Conservation (phyloP, 1,140 invertebrate species). For the Procambarus virginalis region DNA sequence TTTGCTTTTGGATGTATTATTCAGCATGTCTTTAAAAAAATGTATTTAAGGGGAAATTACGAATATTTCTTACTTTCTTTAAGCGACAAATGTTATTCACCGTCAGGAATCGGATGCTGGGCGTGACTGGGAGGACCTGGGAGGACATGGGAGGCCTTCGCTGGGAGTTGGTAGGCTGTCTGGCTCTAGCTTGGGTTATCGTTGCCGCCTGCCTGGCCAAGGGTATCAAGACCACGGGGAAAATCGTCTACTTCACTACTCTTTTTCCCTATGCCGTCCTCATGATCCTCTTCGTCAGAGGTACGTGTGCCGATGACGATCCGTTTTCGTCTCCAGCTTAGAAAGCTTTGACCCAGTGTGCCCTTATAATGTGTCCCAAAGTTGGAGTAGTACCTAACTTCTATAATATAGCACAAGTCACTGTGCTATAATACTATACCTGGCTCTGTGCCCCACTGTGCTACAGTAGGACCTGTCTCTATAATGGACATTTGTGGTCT, state of each 20-base stretch:
- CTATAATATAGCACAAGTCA: too few relatives aligned
- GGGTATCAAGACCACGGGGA: slow-evolving; percentile 97
- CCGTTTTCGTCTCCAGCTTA: too few relatives aligned
- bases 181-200: slow-evolving; percentile 92
- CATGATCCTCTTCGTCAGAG: slow-evolving; percentile 87
- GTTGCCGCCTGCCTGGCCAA: slow-evolving; percentile 98
- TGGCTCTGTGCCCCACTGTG: too few relatives aligned
- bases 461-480: not conserved
- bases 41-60: too few relatives aligned
- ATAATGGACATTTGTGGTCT: not conserved
- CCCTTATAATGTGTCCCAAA: too few relatives aligned
- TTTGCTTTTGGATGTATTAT: too few relatives aligned
- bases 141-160: slow-evolving; percentile 90
- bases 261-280: slow-evolving; percentile 91
- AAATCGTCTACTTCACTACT: slow-evolving; percentile 94
- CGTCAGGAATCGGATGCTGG: slow-evolving; percentile 62
- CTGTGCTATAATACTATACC: too few relatives aligned
- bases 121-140: slow-evolving; percentile 81
- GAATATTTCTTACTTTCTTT: not conserved
- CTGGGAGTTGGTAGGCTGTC: slow-evolving; percentile 92
- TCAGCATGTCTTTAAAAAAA: too few relatives aligned
- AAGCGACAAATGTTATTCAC: not conserved
- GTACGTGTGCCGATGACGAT: slow-evolving; percentile 69
- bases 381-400: too few relatives aligned
- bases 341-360: too few relatives aligned